These are phyloP conservation scores for Episyrphus balteatus DNA, from an alignment of 1,140 invertebrate genomes.

Conservation along the genomic window DNA sequence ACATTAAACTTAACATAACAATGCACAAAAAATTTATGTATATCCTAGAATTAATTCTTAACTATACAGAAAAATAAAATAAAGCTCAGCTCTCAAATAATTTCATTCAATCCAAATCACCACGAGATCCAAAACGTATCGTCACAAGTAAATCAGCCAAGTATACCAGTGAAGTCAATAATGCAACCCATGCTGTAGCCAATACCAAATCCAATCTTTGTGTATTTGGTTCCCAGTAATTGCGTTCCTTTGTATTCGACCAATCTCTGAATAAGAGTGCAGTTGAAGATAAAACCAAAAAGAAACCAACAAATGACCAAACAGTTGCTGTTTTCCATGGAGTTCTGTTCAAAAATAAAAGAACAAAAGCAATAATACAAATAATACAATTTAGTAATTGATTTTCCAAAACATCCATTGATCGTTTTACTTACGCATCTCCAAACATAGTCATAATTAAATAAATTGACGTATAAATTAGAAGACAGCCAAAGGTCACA, in stretches of 20 bases:
- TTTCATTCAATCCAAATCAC: constrained; percentile 23
- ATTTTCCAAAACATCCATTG: neutral
- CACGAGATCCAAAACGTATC: constrained; percentile 29
- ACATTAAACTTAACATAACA: no score
- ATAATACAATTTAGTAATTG: neutral
- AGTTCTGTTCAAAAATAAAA: constrained; percentile 11
- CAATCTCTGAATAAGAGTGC: constrained; percentile 30
- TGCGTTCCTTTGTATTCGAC: constrained; percentile 32
- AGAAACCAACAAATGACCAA: constrained; percentile 24
- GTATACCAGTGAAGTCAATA: constrained; percentile 25
- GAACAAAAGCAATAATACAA: neutral
- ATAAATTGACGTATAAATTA: constrained; percentile 30
- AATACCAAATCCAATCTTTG: constrained; percentile 32
- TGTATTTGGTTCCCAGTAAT: constrained; percentile 37
- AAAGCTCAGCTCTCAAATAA: no score
- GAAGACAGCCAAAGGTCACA: constrained; percentile 30
- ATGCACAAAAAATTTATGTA: no score
- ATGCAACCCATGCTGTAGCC: constrained; percentile 26
- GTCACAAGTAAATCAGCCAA: constrained; percentile 28
- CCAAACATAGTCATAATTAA: constrained; percentile 33
- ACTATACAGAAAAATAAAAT: no score
- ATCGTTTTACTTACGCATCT: constrained; percentile 19
- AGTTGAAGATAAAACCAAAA: constrained; percentile 24
- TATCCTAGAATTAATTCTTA: no score
- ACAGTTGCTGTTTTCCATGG: constrained; percentile 28